Evolutionary conservation across 2,888 invertebrate species (phyloP), one percentile per base, ranked within the genome.

Genomic region (Anaspis maculata): DNA sequence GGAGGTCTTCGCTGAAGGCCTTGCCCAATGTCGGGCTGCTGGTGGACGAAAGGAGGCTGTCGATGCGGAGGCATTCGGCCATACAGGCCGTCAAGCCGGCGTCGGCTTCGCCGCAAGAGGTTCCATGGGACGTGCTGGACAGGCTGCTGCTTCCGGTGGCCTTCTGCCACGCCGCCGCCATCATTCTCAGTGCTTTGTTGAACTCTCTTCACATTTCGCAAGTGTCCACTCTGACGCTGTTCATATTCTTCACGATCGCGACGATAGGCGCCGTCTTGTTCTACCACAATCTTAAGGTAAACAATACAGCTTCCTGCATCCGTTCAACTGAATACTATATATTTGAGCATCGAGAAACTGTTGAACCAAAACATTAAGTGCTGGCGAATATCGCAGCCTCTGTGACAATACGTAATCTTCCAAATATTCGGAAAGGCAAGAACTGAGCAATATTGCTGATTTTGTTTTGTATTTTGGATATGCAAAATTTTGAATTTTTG

Each of bases 271-370:
- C 80, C 2, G 79, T 86, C 6, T 71, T 86, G 63, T 87, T 86
- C 66, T 88, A 86, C 66, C 86, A 86, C 56, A 86, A 85, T 57
- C 70, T 88, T 28, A 85, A 85, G 81, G 87, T 85, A 68, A 73
- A 70, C 12, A 26, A 3, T 13, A 11, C 13, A 11, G 11, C 3
- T 16, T 21, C 5, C 5, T 19, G 19, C 9, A n/a, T n/a, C n/a
- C n/a, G n/a, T n/a, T n/a, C n/a, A n/a, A n/a, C n/a, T n/a, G n/a
- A n/a, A n/a, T n/a, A n/a, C n/a, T n/a, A n/a, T n/a, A n/a, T n/a
- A n/a, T n/a, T n/a, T n/a, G n/a, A n/a, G n/a, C n/a, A n/a, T n/a
- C n/a, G n/a, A n/a, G n/a, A n/a, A n/a, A n/a, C n/a, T n/a, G n/a
- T n/a, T n/a, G n/a, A n/a, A n/a, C n/a, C n/a, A n/a, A n/a, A n/a